Base-by-base conservation (phyloP, 2,113 vertebrate genomes). In the Notiomystis cincta region DNA sequence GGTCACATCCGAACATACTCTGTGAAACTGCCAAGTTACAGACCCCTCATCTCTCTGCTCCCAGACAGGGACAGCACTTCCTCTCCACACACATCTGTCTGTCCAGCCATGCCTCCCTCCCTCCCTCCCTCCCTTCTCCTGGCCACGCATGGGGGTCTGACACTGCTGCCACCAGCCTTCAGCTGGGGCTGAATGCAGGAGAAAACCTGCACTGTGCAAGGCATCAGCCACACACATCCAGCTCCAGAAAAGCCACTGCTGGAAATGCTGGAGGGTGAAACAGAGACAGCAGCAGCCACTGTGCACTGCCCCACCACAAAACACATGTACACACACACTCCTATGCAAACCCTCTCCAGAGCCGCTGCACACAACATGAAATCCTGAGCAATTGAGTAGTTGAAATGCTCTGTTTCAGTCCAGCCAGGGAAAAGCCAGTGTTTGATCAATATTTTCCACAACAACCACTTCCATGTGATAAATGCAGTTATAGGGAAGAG, bases 391-490 rank as follows among this genome's bases (percentile, higher is more conserved):
- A 77, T 3, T 89, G 97, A 98, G 86, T 87, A 95, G 95, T 69
- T 75, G 82, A 47, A 82, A 90, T 94, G 71, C 96, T 97, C 97
- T 7, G 48, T 97, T 97, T 88, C 97, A 92, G 96, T 93, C 95
- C 93, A 97, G 97, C 89, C 91, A 94, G 96, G 96, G 91, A 96
- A 93, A 96, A 97, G 96, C 90, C 95, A 75, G 97, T 86, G 86
- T 93, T 97, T 97, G 97, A 98, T 98, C 98, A 98, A 97, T 98
- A 98, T 96, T 98, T 98, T 96, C 97, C 96, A 97, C 97, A 96
- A 90, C 97, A 97, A 95, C 97, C 97, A 98, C 98, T 98, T 98
- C 96, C 91, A 58, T 82, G 92, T 98, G 98, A 98, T 98, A 97
- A 98, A 98, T 98, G 98, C 93, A 96, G 96, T 97, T 93, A 94